Evolutionary conservation across 2,888 invertebrate genomes (phyloP).

Genomic region (Temnothorax unifasciatus): DNA sequence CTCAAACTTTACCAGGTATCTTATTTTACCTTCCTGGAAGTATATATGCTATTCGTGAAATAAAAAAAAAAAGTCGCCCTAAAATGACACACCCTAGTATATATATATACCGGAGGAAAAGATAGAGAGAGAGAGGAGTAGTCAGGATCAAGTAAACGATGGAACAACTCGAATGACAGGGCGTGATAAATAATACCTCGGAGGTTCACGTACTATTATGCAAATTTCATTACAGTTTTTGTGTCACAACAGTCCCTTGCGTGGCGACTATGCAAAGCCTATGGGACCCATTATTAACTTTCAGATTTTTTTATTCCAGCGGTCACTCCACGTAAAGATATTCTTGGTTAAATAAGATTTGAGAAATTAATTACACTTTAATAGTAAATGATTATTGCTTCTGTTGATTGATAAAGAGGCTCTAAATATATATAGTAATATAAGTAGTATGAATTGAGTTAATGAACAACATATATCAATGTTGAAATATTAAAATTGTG

Average conservation of each 20-base stretch:
- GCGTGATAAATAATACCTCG: constrained; percentile 74
- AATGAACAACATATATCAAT: not conserved
- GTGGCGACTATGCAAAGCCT: constrained; percentile 30
- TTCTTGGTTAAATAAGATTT: constrained; percentile 15
- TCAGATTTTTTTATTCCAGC: constrained; percentile 56
- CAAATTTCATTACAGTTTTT: constrained; percentile 79
- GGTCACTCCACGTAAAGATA: constrained; percentile 55
- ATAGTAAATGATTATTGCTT: constrained; percentile 19
- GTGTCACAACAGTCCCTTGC: constrained; percentile 46
- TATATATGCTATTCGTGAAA: too few species aligned
- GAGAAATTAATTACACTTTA: not conserved
- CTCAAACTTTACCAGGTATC: too few species aligned
- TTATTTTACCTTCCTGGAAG: too few species aligned
- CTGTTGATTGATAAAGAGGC: not conserved
- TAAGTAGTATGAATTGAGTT: not conserved
- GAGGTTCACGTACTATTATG: constrained; percentile 75
- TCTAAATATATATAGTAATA: not conserved
- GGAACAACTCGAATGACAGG: constrained; percentile 66
- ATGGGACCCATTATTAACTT: constrained; percentile 69
- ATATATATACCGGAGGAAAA: constrained; percentile 3
- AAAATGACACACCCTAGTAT: too few species aligned
- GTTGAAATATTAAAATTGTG: constrained; percentile 19
- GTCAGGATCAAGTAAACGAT: constrained; percentile 63
- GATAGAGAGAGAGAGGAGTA: not conserved
- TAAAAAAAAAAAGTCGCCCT: too few species aligned